Conservation (phyloP, 2,113 vertebrate species). For the Phalacrocorax pelagicus region DNA sequence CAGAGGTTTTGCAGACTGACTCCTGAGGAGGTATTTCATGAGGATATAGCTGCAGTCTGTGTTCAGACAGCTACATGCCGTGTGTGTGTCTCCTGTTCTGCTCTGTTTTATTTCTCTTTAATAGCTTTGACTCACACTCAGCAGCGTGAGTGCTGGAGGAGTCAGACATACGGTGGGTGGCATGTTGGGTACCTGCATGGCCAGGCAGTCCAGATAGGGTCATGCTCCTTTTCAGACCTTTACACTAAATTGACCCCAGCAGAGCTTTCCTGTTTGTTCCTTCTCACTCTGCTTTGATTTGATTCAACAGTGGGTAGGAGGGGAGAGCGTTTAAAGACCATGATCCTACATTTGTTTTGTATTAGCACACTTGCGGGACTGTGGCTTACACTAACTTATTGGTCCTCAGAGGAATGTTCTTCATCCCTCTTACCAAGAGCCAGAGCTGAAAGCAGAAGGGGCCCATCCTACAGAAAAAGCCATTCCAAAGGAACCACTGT, state of each 20-base stretch:
- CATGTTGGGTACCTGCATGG: fast-evolving
- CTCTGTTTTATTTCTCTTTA: not conserved
- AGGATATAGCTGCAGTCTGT: not conserved
- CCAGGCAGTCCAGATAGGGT: not conserved
- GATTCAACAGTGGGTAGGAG: not conserved
- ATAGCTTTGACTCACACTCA: not conserved
- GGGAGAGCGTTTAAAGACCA: not conserved
- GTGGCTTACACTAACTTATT: not conserved
- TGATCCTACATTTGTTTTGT: conserved; percentile 20
- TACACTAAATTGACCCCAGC: not conserved
- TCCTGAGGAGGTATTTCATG: not conserved
- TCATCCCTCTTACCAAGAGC: not conserved
- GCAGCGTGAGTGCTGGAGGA: not conserved
- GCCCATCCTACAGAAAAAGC: not conserved
- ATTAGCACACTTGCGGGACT: not conserved
- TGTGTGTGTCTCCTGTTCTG: not conserved
- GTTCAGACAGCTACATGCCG: not conserved
- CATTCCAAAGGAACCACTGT: not conserved
- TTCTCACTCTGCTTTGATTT: conserved; percentile 2
- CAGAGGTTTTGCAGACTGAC: not conserved
- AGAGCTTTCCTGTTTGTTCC: not conserved
- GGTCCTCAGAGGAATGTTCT: conserved; percentile 13
- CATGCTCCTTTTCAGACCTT: not conserved
- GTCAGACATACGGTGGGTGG: not conserved
- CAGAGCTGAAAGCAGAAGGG: not conserved